phyloP scores from a whole-genome alignment of 2,113 vertebrate species.

The Lophura nycthemera region DNA sequence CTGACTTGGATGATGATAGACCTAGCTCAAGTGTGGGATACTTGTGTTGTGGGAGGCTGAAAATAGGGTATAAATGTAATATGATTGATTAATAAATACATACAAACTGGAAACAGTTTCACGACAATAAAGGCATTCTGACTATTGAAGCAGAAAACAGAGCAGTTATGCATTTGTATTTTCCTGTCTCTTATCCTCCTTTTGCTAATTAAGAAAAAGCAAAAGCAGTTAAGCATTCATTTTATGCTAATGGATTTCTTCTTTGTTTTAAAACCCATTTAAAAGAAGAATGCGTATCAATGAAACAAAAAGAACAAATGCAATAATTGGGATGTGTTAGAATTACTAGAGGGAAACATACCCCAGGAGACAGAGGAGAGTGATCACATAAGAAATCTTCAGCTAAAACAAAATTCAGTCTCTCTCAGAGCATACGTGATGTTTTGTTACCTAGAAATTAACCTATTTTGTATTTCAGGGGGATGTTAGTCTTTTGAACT shows the following conservation, averaged over 20 bases:
- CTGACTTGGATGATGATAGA: background rate
- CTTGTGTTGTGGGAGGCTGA: background rate
- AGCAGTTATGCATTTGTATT: background rate
- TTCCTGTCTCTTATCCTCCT: background rate
- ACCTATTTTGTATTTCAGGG: background rate
- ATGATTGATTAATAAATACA: background rate
- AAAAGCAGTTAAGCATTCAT: background rate
- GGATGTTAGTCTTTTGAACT: background rate
- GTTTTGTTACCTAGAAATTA: background rate
- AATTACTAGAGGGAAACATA: background rate
- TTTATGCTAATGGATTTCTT: background rate
- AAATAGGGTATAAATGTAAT: background rate
- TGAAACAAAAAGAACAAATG: background rate
- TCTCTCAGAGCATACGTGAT: background rate
- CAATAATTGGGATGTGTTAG: background rate
- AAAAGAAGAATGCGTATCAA: background rate
- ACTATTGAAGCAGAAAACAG: background rate
- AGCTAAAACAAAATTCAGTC: background rate
- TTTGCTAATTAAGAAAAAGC: background rate
- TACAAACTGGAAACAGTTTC: background rate
- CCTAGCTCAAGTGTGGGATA: background rate
- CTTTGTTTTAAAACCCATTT: slow-evolving; percentile 14
- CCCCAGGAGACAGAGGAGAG: background rate
- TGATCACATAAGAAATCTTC: background rate
- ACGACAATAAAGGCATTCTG: background rate